Evolutionary conservation across 1,140 invertebrate species (phyloP), one percentile per base, ranked within the genome.

Genomic region (Eupeodes corollae): DNA sequence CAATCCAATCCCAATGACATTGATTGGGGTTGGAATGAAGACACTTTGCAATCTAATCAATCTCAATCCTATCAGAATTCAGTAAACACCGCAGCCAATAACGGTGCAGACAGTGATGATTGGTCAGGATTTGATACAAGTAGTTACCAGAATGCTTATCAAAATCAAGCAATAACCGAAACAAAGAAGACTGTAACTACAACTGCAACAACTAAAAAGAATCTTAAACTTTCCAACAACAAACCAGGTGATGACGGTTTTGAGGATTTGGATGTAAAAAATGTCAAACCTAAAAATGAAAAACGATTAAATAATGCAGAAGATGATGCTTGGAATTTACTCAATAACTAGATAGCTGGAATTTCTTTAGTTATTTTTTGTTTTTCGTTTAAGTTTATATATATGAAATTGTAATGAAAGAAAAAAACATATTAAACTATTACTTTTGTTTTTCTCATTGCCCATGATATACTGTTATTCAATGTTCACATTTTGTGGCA

Each of bases 271-370:
- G 72, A 73, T 50, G 63, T 67, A 15, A 72, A 75, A 52, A 61
- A 52, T 52, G 55, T 56, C 0, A 71, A 68, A 52, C 48, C 62
- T 9, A 58, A 64, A 46, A 55, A 60, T 26, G 54, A 50, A 14
- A 12, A 35, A 6, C 34, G 18, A 41, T 16, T 61, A 55, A 64
- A 57, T 33, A 74, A 68, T 59, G 56, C 73, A 16, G 74, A 76
- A 54, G 74, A 76, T 33, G 74, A 76, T 56, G 74, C 73, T 34
- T 76, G 74, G 74, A 68, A 75, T 52, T 72, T 76, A 61, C 54
- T 76, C 49, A 75, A 75, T 62, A 70, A 75, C 58, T 76, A 72
- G 65, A 43, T 31, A 41, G 16, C 13, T 16, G 9, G 21, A 26
- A 26, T 26, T 26, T 26, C 21, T 26, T 26, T 26, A 26, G 21